These are phyloP conservation scores for Erannis defoliaria DNA, from an alignment of 2,888 invertebrate species.

Conservation along the genomic window DNA sequence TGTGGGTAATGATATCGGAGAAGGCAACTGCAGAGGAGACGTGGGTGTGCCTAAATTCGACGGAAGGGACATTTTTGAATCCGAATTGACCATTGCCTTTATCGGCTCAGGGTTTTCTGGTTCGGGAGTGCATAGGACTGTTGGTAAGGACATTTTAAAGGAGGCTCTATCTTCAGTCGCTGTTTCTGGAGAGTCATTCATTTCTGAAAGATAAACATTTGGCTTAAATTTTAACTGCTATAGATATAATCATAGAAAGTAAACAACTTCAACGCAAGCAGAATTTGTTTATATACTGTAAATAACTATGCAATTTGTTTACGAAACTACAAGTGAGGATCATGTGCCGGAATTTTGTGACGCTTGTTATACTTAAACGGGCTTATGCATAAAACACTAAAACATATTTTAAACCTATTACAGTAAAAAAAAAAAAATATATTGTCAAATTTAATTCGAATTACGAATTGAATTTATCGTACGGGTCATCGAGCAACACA, in stretches of 20 bases:
- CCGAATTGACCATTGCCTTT: constrained; percentile 66
- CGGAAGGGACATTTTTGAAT: constrained; percentile 75
- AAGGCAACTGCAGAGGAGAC: constrained; percentile 71
- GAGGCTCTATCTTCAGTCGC: constrained; percentile 58
- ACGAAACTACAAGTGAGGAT: constrained; percentile 5
- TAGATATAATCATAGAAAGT: not conserved
- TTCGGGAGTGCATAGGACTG: constrained; percentile 73
- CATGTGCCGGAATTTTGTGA: constrained; percentile 3
- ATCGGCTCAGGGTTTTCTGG: constrained; percentile 54
- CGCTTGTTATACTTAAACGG: no score
- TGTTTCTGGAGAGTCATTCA: constrained; percentile 67
- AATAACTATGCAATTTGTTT: constrained; percentile 8
- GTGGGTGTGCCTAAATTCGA: constrained; percentile 76
- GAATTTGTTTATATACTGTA: not conserved
- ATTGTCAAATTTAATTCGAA: no score
- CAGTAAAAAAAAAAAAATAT: no score
- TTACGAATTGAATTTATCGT: constrained; percentile 2
- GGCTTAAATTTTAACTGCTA: not conserved
- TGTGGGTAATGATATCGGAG: constrained; percentile 73
- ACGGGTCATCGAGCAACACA: not conserved
- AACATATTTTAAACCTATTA: no score
- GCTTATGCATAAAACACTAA: no score
- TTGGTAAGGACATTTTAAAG: constrained; percentile 71
- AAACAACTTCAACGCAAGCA: constrained; percentile 1
- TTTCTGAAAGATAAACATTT: constrained; percentile 59